phyloP scores from a whole-genome alignment of 2,113 vertebrate species.

The Gavialis gangeticus region DNA sequence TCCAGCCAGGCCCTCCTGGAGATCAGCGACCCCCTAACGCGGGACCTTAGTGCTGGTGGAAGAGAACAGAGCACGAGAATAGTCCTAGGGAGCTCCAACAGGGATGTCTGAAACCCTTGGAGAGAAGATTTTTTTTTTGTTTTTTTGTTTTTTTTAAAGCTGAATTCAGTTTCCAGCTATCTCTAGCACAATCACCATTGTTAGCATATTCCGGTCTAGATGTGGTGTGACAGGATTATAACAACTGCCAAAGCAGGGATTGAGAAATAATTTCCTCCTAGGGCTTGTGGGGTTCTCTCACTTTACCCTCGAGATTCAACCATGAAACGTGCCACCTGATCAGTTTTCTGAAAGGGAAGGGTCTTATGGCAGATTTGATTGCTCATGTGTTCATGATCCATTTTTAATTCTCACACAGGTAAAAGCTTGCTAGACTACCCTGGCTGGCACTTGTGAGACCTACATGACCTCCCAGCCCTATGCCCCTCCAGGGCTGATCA shows the following conservation, averaged over 20 bases:
- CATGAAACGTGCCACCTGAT: background rate
- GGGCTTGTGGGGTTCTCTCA: background rate
- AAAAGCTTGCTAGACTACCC: background rate
- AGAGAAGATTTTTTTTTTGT: background rate
- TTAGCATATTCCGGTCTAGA: accelerated
- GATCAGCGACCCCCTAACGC: background rate
- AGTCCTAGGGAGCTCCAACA: background rate
- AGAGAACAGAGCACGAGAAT: background rate
- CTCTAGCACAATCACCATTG: background rate
- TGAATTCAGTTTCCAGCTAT: background rate
- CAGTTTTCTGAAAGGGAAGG: background rate
- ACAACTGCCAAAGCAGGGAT: background rate
- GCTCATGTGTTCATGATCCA: background rate
- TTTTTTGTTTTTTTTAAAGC: background rate
- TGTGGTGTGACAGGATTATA: background rate
- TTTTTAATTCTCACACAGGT: background rate
- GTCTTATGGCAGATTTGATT: background rate
- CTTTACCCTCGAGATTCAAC: slow-evolving; percentile 14
- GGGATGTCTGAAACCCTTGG: background rate
- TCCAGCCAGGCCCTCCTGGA: background rate
- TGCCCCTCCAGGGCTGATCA: background rate
- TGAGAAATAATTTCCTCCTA: background rate
- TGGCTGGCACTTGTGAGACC: background rate
- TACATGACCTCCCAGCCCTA: background rate
- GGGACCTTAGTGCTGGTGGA: background rate